Evolutionary conservation across 92 coral and sea anemone genomes (phyloP).

Genomic region (Porites lobata): DNA sequence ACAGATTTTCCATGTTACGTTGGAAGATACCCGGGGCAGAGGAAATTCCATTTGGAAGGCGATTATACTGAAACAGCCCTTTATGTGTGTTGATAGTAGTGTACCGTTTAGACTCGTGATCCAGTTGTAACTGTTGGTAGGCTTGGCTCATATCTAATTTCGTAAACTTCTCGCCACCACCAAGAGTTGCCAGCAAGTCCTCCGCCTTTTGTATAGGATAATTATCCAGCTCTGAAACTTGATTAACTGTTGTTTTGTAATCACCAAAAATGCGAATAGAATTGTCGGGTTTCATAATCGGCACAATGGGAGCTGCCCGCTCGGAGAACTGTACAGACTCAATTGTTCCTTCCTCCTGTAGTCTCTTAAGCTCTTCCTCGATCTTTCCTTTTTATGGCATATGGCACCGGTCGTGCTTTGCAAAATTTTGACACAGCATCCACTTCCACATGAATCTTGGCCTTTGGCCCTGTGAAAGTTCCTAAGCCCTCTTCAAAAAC

Average conservation of each 20-base stretch:
- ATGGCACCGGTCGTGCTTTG: constrained; percentile 54
- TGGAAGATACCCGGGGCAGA: not conserved
- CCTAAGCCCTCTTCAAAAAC: constrained; percentile 49
- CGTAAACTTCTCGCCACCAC: not conserved
- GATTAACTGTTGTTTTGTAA: constrained; percentile 38
- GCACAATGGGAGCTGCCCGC: constrained; percentile 55
- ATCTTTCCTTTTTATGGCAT: constrained; percentile 40
- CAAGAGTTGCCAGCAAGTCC: constrained; percentile 5
- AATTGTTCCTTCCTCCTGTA: constrained; percentile 21
- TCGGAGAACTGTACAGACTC: constrained; percentile 29
- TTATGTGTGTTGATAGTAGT: constrained; percentile 49
- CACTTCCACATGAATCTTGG: constrained; percentile 41
- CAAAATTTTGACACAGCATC: constrained; percentile 13
- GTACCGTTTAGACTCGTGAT: constrained; percentile 11
- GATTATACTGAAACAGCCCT: not conserved
- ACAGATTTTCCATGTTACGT: not conserved
- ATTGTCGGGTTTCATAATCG: constrained; percentile 23
- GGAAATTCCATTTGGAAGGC: constrained; percentile 1
- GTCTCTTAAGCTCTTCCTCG: constrained; percentile 35
- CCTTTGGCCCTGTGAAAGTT: constrained; percentile 52
- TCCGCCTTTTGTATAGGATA: not conserved
- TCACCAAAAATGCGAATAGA: constrained; percentile 10
- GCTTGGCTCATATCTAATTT: constrained; percentile 21
- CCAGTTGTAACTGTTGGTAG: constrained; percentile 9
- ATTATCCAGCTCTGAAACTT: constrained; percentile 20